Evolutionary conservation across 2,888 invertebrate genomes (phyloP).

Genomic region (Erynnis tages): DNA sequence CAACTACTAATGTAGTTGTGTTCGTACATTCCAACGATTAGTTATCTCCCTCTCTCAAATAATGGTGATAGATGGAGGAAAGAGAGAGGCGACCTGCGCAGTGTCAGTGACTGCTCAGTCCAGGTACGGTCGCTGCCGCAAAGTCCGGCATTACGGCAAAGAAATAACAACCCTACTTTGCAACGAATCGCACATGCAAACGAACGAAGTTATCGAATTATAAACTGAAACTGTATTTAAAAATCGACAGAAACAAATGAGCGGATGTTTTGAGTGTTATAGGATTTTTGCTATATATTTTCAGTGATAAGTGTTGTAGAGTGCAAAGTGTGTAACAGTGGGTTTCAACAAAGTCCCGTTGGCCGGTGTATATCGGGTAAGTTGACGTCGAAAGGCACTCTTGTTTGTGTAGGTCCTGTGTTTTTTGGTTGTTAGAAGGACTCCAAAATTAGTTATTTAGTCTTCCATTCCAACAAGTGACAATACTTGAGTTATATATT

Average conservation of each 20-base stretch:
- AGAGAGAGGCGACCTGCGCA: slow-evolving; percentile 62
- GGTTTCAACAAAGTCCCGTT: slow-evolving; percentile 62
- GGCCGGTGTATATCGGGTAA: slow-evolving; percentile 61
- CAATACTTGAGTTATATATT: too few relatives aligned
- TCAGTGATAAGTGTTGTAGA: slow-evolving; percentile 36
- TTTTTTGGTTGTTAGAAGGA: slow-evolving; percentile 1
- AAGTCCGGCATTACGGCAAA: slow-evolving; percentile 38
- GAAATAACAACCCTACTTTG: slow-evolving; percentile 31
- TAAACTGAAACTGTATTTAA: slow-evolving; percentile 47
- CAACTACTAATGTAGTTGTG: slow-evolving; percentile 53
- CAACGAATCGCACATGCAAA: slow-evolving; percentile 42
- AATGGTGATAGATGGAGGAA: slow-evolving; percentile 41
- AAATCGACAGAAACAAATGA: slow-evolving; percentile 37
- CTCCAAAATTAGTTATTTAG: neutral
- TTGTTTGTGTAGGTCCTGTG: slow-evolving; percentile 44
- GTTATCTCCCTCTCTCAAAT: slow-evolving; percentile 48
- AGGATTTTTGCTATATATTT: slow-evolving; percentile 34
- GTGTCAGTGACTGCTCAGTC: slow-evolving; percentile 77
- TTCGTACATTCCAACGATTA: slow-evolving; percentile 63
- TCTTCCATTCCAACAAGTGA: neutral
- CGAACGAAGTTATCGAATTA: slow-evolving; percentile 61
- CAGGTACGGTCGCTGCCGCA: slow-evolving; percentile 46
- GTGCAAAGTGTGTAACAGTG: slow-evolving; percentile 40
- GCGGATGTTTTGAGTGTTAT: slow-evolving; percentile 42
- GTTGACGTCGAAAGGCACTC: slow-evolving; percentile 49